These are phyloP conservation scores for Amphimallon solstitiale DNA, from an alignment of 2,888 invertebrate species.

Conservation along the genomic window DNA sequence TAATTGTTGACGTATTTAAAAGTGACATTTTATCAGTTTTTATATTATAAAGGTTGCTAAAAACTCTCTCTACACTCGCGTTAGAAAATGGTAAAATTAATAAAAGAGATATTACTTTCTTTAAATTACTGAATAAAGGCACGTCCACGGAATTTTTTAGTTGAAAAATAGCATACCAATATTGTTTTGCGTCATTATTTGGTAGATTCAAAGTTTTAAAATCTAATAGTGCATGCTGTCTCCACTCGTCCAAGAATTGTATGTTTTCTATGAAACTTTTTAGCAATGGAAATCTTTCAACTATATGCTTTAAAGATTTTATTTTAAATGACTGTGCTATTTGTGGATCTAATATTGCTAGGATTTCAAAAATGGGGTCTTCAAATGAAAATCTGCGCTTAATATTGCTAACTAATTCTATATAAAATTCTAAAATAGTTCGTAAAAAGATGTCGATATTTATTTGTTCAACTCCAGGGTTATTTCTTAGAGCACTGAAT, in stretches of 20 bases:
- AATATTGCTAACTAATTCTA: constrained; percentile 29
- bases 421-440: constrained; percentile 21
- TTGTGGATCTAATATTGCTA: constrained; percentile 41
- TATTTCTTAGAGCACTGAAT: constrained; percentile 1
- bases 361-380: constrained; percentile 43
- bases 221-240: constrained; percentile 41
- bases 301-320: constrained; percentile 38
- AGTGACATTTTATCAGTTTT: no score
- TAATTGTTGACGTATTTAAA: no score
- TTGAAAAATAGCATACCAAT: constrained; percentile 8
- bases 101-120: no score
- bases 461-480: not conserved
- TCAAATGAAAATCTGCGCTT: constrained; percentile 41
- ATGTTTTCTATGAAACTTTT: constrained; percentile 29
- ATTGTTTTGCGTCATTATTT: not conserved
- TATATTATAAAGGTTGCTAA: no score
- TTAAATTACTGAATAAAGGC: no score
- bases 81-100: no score
- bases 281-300: constrained; percentile 42
- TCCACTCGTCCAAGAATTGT: constrained; percentile 44
- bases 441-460: no score
- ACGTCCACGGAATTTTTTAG: not conserved
- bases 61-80: no score
- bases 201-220: constrained; percentile 33
- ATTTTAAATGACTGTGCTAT: constrained; percentile 40